Evolutionary conservation across 1,140 invertebrate genomes (phyloP), one percentile per base, ranked within the genome.

Genomic region (Monomorium pharaonis): DNA sequence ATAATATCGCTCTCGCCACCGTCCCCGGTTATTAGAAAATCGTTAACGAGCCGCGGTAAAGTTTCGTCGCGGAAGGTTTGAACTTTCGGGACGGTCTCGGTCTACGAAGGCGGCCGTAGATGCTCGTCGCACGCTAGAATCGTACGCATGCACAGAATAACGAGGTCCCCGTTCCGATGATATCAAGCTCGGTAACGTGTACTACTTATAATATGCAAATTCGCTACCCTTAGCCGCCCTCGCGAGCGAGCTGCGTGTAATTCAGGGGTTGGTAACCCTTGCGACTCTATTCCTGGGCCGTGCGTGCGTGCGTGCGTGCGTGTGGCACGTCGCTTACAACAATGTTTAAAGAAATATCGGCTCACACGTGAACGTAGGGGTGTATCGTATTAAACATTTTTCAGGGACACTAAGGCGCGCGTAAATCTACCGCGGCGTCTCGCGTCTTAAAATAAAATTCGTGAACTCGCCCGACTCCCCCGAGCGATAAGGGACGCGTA

Each of bases 181-280:
- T 95, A 95, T 95, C 94, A 90, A 91, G 67, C 86, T 76, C 84
- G 89, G 91, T 93, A 93, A 92, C 94, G 88, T 94, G 94, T 93
- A 94, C 92, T 94, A 95, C 94, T 95, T 95, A 95, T 93, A 94
- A 94, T 95, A 95, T 95, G 94, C 93, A 95, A 95, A 95, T 95
- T 92, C 90, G 87, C 86, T 86, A 84, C 78, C 84, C 86, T 86
- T 86, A 76, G 84, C 88, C 89, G 76, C 54, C 51, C 88, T 81
- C 78, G 84, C 84, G 70, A 65, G 88, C 89, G 86, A 88, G 49
- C 89, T 86, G 84, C 83, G 86, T 90, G 92, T 93, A 92, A 93
- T 92, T 93, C 90, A 91, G 88, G 91, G 90, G 91, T 92, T 92
- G 89, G 86, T 92, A 93, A 92, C 92, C 90, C 90, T 91, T 87